Percentiles rank a stretch among this genome's conserved stretches.
phyloP scores from a whole-genome alignment of 1,140 invertebrate species.

The Drosophila nigrodunni region DNA sequence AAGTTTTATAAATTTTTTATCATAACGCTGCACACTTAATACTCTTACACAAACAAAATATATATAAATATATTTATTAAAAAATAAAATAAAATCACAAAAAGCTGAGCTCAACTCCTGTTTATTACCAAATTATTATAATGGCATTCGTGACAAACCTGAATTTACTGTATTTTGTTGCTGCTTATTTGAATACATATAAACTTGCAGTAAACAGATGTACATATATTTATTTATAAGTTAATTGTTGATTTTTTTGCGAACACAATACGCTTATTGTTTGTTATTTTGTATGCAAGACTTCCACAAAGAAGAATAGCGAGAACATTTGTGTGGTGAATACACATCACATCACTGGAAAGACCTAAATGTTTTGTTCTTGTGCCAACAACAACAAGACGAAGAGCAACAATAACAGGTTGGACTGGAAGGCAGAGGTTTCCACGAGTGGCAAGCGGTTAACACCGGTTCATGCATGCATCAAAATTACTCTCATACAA shows the following conservation, averaged over 20 bases:
- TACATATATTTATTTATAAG: not conserved
- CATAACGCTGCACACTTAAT: too few relatives aligned
- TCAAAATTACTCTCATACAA: conserved; percentile 11
- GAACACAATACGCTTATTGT: not conserved
- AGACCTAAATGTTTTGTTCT: conserved; percentile 26
- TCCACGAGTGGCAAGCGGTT: conserved; percentile 33
- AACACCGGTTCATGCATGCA: conserved; percentile 58
- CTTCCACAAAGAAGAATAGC: conserved; percentile 1
- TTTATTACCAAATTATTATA: not conserved
- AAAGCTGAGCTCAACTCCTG: not conserved
- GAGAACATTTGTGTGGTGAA: conserved; percentile 12
- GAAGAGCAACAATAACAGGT: conserved; percentile 47
- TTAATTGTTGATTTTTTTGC: not conserved
- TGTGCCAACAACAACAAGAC: conserved; percentile 16
- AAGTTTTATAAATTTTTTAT: too few relatives aligned
- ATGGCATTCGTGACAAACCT: not conserved
- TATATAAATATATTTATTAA: too few relatives aligned
- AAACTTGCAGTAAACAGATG: not conserved
- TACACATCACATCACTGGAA: conserved; percentile 15
- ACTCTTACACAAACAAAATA: too few relatives aligned
- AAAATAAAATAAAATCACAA: not conserved
- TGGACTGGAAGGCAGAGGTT: conserved; percentile 21
- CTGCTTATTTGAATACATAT: not conserved
- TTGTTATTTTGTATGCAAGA: conserved; percentile 14
- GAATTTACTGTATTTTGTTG: not conserved